Evolutionary conservation across 2,888 invertebrate species (phyloP), one percentile per base, ranked within the genome.

Genomic region (Zele albiditarsus): DNA sequence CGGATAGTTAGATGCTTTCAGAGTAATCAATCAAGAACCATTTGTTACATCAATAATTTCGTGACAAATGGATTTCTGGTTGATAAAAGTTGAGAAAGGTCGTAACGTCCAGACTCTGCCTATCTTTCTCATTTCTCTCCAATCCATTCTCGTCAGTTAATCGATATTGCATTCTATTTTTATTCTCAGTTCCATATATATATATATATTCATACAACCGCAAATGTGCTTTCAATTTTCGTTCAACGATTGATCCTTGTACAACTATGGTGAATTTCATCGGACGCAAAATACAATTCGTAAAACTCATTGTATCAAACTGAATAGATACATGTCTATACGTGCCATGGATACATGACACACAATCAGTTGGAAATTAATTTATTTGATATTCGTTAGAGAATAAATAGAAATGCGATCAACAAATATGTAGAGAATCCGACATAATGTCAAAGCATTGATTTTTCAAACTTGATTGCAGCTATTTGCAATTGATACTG

Each of bases 91-190:
- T 63, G 20, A 63, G 63, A 69, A 69, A 74, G 69, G 74, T 74
- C 69, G 63, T 63, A 67, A 69, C 28, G 69, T 63, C 63, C 46
- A 69, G 69, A 73, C 69, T 20, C 14, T 14, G 12, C 57, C 58
- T 20, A 6, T 33, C 73, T 42, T 69, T 74, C 58, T 49, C n/a
- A n/a, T 60, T 28, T 14, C 28, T n/a, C 2, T 28, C 16, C 0
- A 28, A 5, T 28, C 12, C 28, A 53, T 53, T 60, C 49, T 28
- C 27, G 42, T 67, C 69, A 6, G 74, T 53, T 74, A 74, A 74
- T 74, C 74, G 49, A 74, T 74, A 69, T 69, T 28, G 38, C 62
- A 62, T 62, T 74, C 74, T 74, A 74, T 69, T 74, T 74, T 57
- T 28, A 58, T 31, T 12, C 73, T 10, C 49, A 12, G 46, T 20